Evolutionary conservation across 2,797 vertebrate species (phyloP), one percentile per base, ranked within the genome.

Genomic region (Sphenodon punctatus): DNA sequence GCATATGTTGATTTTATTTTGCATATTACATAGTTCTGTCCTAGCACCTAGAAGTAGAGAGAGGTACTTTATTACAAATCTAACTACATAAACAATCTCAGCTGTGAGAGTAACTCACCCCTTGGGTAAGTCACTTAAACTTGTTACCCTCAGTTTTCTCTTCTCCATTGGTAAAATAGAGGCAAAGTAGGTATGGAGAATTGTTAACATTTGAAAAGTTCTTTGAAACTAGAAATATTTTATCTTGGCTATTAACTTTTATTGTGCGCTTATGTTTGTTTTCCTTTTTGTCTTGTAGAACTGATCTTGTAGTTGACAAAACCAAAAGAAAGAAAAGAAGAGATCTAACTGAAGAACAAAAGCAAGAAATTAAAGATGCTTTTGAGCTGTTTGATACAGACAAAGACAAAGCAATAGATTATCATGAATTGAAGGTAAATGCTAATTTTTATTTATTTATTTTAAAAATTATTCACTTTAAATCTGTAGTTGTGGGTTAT

Each of bases 361-460:
- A 97, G 65, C 97, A 97, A 79, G 98, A 98, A 93, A 97, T 98
- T 87, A 98, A 97, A 94, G 98, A 98, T 94, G 97, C 97, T 4
- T 98, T 98, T 88, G 97, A 98, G 43, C 78, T 98, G 69, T 98
- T 98, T 71, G 97, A 98, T 90, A 97, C 97, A 1, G 97, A 98
- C 91, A 98, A 97, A 94, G 98, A 98, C 48, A 95, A 92, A 94
- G 96, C 97, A n/a, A 97, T 98, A 82, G 97, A 98, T 91, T 98
- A 98, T 66, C 97, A 98, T 46, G 97, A 98, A 88, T 93, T 98
- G 77, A 98, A 98, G 97, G 97, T 97, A 94, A 88, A n/a, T n/a
- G n/a, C n/a, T n/a, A n/a, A n/a, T n/a, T n/a, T 45, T 48, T 75
- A 56, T 48, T 65, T 58, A 13, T 88, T 79, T 27, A 5, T 8